These are phyloP conservation scores for Sebastes hubbsi DNA, from an alignment of 2,797 vertebrate genomes.

Conservation along the genomic window DNA sequence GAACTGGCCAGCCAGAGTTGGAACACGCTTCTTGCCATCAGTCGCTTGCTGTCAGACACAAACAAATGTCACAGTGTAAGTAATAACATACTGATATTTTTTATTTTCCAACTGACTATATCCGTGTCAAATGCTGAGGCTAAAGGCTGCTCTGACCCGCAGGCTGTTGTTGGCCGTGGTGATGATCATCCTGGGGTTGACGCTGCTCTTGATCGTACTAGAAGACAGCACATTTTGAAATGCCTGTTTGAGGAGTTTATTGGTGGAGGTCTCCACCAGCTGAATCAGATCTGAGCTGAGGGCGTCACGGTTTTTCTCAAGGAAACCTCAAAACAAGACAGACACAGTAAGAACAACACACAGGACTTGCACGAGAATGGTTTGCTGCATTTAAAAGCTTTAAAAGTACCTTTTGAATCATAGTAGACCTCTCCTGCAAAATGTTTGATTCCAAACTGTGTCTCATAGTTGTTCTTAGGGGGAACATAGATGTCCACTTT, in stretches of 20 bases:
- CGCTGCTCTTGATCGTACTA: conserved; percentile 23
- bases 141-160: conserved; percentile 57
- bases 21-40: conserved; percentile 84
- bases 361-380: neutral
- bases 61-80: neutral
- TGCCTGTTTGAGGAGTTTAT: conserved; percentile 88
- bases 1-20: conserved; percentile 92
- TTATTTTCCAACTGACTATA: neutral
- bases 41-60: conserved; percentile 72
- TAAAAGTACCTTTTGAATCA: conserved; percentile 87
- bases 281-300: conserved; percentile 88
- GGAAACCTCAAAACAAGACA: conserved; percentile 84
- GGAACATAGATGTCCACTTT: conserved; percentile 87
- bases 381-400: neutral
- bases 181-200: conserved; percentile 70
- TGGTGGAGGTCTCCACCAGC: conserved; percentile 88
- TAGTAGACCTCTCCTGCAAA: conserved; percentile 94
- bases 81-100: neutral
- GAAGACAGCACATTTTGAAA: conserved; percentile 80
- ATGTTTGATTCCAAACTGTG: conserved; percentile 91
- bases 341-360: neutral
- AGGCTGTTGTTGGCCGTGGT: conserved; percentile 70
- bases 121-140: neutral
- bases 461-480: conserved; percentile 89
- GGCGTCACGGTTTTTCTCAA: conserved; percentile 95